A percentile compares a stretch with the other conserved stretches of the same genome.
Evolutionary conservation across 2,113 vertebrate species (phyloP).

Genomic region (Microtus montanus): DNA sequence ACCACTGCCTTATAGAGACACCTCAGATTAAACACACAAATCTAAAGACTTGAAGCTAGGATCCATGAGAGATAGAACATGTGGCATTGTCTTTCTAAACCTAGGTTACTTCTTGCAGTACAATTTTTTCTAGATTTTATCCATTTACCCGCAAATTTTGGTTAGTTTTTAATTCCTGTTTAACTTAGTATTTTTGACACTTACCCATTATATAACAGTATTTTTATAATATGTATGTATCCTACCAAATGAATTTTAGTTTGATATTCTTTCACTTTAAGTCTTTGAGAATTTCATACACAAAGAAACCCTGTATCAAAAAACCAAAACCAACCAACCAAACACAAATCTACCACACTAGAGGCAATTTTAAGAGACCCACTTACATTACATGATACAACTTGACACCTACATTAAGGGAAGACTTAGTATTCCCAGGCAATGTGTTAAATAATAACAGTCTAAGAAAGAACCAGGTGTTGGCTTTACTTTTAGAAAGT

Average conservation of each 20-base stretch:
- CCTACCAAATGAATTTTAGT: not conserved
- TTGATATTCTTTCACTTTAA: not conserved
- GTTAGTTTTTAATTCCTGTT: not conserved
- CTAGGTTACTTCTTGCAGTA: not conserved
- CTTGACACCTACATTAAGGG: not conserved
- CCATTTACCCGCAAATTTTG: not conserved
- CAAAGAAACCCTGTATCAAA: not conserved
- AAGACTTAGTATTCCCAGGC: not conserved
- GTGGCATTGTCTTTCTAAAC: not conserved
- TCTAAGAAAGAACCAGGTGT: constrained; percentile 1
- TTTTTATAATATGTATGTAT: not conserved
- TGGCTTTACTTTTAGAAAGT: not conserved
- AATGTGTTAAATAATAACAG: constrained; percentile 1
- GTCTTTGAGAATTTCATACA: not conserved
- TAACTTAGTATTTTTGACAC: not conserved
- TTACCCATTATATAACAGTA: not conserved
- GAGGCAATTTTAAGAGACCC: not conserved
- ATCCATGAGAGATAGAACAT: not conserved
- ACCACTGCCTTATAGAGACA: not conserved
- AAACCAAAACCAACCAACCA: not conserved
- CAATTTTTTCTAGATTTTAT: not conserved
- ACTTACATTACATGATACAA: not conserved
- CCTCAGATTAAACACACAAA: not conserved
- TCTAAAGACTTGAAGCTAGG: not conserved
- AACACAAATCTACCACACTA: not conserved